Percentiles rank a stretch among this genome's conserved stretches.
Evolutionary conservation across 2,888 invertebrate species (phyloP).

Genomic region (Lasioglossum villosulum): DNA sequence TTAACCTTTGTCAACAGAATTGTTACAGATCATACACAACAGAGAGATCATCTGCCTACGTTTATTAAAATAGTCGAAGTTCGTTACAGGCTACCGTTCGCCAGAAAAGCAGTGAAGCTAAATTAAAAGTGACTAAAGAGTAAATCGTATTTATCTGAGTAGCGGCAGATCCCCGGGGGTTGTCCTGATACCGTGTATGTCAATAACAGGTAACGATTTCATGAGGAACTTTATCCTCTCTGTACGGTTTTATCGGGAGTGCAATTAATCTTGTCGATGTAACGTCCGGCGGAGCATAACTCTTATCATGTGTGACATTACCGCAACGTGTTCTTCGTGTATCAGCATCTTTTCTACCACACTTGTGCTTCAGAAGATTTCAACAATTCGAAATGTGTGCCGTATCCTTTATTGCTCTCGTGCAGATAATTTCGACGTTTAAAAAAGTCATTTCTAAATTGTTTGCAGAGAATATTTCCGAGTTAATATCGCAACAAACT

Average conservation of each 20-base stretch:
- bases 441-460: too few species aligned
- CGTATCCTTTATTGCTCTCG: background rate
- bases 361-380: background rate
- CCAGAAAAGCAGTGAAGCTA: background rate
- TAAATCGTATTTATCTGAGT: slow-evolving; percentile 48
- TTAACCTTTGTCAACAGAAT: background rate
- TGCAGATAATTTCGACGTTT: background rate
- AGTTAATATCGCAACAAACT: background rate
- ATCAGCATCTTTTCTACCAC: slow-evolving; percentile 13
- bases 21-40: background rate
- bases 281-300: slow-evolving; percentile 49
- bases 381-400: background rate
- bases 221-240: slow-evolving; percentile 58
- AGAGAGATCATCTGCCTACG: background rate
- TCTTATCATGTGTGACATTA: slow-evolving; percentile 54
- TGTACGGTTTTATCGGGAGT: slow-evolving; percentile 60
- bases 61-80: background rate
- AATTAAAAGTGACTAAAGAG: slow-evolving; percentile 53
- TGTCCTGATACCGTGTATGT: slow-evolving; percentile 54
- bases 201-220: slow-evolving; percentile 59
- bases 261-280: slow-evolving; percentile 69
- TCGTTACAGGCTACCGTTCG: background rate
- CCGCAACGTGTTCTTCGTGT: slow-evolving; percentile 16
- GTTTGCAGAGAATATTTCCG: too few species aligned
- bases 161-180: slow-evolving; percentile 31